phyloP scores from a whole-genome alignment of 2,113 vertebrate genomes.

The Erythrocercus mccallii region DNA sequence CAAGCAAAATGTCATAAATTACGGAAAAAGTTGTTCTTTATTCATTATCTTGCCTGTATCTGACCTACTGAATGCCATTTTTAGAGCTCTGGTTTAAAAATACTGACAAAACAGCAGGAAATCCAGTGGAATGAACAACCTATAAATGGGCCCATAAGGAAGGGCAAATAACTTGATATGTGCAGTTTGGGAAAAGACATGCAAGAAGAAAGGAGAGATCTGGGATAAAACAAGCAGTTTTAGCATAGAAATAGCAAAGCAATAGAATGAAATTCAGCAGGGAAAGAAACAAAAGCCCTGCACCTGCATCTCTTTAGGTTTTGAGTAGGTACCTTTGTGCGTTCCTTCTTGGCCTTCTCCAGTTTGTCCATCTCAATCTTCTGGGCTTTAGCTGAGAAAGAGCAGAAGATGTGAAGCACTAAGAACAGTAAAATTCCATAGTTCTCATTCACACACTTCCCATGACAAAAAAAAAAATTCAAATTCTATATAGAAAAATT shows the following conservation, averaged over 20 bases:
- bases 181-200: not conserved
- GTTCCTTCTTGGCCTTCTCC: slow-evolving; percentile 97
- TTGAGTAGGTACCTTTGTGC: slow-evolving; percentile 85
- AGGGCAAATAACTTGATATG: not conserved
- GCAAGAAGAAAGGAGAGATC: not conserved
- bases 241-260: not conserved
- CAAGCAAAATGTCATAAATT: not conserved
- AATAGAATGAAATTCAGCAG: not conserved
- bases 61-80: not conserved
- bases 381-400: slow-evolving; percentile 89
- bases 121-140: not conserved
- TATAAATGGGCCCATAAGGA: not conserved
- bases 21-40: not conserved
- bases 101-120: not conserved
- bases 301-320: not conserved
- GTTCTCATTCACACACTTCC: not conserved
- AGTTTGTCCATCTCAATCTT: slow-evolving; percentile 98
- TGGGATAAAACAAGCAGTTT: not conserved
- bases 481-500: not conserved
- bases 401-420: not conserved
- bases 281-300: not conserved
- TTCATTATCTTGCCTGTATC: not conserved
- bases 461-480: not conserved
- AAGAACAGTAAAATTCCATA: not conserved
- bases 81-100: not conserved